A percentile compares a stretch with the other conserved stretches of the same genome.
Conservation (phyloP, 2,888 invertebrate species). For the Dendrolimus pini region DNA sequence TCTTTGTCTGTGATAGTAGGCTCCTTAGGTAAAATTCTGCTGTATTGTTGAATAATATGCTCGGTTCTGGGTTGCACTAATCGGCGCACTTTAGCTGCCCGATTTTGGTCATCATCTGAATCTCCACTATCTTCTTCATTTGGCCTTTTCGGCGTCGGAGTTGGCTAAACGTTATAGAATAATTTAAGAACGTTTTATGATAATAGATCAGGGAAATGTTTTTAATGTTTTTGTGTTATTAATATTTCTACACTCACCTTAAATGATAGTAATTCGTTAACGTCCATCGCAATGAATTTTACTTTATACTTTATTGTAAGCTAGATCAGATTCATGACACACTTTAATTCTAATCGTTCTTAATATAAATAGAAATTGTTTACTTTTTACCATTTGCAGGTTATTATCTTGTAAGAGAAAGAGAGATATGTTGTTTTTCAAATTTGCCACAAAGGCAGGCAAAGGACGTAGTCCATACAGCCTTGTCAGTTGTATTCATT, state of each 20-base stretch:
- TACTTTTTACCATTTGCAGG: too few relatives aligned
- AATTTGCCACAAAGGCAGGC: too few relatives aligned
- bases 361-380: too few relatives aligned
- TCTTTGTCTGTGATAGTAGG: constrained; percentile 82
- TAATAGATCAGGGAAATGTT: not conserved
- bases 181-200: not conserved
- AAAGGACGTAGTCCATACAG: too few relatives aligned
- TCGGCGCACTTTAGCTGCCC: constrained; percentile 78
- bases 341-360: too few relatives aligned
- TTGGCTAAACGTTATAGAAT: constrained; percentile 75
- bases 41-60: constrained; percentile 42
- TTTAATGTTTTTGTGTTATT: not conserved
- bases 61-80: constrained; percentile 72
- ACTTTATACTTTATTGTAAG: not conserved
- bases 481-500: too few relatives aligned
- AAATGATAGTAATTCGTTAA: constrained; percentile 67
- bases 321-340: too few relatives aligned
- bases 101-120: constrained; percentile 80
- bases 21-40: constrained; percentile 75
- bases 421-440: too few relatives aligned
- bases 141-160: constrained; percentile 87
- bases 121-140: constrained; percentile 80
- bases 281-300: constrained; percentile 46
- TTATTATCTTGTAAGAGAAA: too few relatives aligned
- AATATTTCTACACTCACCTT: constrained; percentile 41